phyloP scores from a whole-genome alignment of 2,113 vertebrate genomes.

The Xenopus borealis region DNA sequence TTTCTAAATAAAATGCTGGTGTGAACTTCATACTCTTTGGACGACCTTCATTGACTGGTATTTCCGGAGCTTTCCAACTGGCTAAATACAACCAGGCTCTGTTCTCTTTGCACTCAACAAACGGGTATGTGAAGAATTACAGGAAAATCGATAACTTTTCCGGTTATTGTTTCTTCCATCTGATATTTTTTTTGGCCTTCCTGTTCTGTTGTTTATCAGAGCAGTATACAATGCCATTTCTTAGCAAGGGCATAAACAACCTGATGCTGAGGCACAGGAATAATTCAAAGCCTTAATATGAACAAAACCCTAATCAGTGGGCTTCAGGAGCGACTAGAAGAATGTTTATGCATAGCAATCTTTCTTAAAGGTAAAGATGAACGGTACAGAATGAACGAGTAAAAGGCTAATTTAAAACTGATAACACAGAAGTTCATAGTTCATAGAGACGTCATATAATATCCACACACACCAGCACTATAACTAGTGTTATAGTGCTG shows the following conservation, averaged over 20 bases:
- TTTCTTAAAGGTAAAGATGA: constrained; percentile 49
- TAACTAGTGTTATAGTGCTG: too few species aligned
- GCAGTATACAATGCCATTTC: constrained; percentile 54
- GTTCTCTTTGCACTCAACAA: constrained; percentile 18
- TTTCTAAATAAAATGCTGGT: not conserved
- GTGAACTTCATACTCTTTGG: not conserved
- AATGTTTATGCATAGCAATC: constrained; percentile 14
- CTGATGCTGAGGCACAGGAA: constrained; percentile 37
- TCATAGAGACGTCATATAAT: too few species aligned
- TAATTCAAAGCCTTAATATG: not conserved
- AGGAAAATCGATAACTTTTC: constrained; percentile 60
- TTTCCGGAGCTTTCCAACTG: constrained; percentile 15
- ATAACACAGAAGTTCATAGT: too few species aligned
- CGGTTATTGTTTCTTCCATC: constrained; percentile 70
- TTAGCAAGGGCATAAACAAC: constrained; percentile 61
- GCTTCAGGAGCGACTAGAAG: not conserved
- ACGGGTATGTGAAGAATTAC: constrained; percentile 57
- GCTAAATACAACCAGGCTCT: not conserved
- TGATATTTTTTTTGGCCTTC: constrained; percentile 60
- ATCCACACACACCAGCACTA: too few species aligned
- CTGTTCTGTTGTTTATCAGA: constrained; percentile 56
- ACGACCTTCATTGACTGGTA: constrained; percentile 2
- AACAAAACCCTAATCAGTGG: constrained; percentile 5
- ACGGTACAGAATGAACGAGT: not conserved
- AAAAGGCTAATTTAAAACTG: too few species aligned